These are phyloP conservation scores for Cynopterus brachyotis DNA, from an alignment of 2,113 vertebrate genomes.

Conservation along the genomic window DNA sequence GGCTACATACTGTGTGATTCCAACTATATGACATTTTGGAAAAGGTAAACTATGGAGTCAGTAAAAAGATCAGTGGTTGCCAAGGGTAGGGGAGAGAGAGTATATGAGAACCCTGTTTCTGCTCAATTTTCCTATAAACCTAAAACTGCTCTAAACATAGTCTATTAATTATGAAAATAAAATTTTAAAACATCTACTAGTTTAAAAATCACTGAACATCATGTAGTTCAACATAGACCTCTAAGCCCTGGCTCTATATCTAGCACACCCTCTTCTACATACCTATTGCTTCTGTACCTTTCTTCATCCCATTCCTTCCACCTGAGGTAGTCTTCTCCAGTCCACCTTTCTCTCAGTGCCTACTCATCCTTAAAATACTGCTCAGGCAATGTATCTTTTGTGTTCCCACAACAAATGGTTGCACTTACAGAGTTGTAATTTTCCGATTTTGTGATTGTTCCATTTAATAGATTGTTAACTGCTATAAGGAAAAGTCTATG, in stretches of 20 bases:
- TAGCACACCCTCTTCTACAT: background rate
- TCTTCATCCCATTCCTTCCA: background rate
- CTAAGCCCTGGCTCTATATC: background rate
- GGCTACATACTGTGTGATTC: background rate
- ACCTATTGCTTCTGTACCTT: background rate
- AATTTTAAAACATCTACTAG: conserved; percentile 1
- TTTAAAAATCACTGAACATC: conserved; percentile 15
- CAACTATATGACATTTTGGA: background rate
- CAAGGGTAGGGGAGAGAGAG: background rate
- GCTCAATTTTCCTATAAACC: conserved; percentile 9
- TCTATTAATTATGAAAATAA: background rate
- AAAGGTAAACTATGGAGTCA: conserved; percentile 22
- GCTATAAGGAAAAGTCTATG: background rate
- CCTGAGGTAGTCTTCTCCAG: background rate
- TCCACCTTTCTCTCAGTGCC: background rate
- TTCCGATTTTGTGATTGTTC: background rate
- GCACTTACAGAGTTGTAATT: background rate
- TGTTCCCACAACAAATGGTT: background rate
- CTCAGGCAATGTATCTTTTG: background rate
- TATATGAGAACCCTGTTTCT: background rate
- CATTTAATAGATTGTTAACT: conserved; percentile 12
- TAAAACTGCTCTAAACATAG: background rate
- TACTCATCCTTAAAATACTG: background rate
- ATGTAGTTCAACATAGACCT: background rate
- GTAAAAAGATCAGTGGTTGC: background rate